Evolutionary conservation across 2,888 invertebrate genomes (phyloP).

Genomic region (Drosophila anomelani): DNA sequence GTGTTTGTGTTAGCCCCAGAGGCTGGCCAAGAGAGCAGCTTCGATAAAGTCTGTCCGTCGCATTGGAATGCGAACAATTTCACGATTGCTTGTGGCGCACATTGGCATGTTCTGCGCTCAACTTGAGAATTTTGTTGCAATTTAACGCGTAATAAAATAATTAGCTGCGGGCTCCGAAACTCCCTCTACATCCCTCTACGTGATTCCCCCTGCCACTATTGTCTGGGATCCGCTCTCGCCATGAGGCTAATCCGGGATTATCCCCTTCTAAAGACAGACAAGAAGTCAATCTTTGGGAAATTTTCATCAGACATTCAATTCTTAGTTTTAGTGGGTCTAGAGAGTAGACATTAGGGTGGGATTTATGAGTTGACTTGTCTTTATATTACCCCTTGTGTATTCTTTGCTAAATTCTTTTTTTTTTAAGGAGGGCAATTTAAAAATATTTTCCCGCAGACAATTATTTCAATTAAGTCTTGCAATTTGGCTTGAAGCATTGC

Average conservation of each 20-base stretch:
- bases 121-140: constrained; percentile 77
- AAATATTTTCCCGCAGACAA: background rate
- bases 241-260: constrained; percentile 10
- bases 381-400: background rate
- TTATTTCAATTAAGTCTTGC: too few species aligned
- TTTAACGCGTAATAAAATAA: constrained; percentile 81
- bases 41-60: constrained; percentile 69
- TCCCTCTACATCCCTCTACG: background rate
- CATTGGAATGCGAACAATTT: constrained; percentile 78
- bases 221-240: background rate
- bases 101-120: constrained; percentile 78
- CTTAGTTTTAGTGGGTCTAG: background rate
- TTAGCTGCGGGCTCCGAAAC: constrained; percentile 60
- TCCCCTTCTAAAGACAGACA: constrained; percentile 3
- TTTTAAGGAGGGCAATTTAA: background rate
- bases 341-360: background rate
- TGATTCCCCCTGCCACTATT: constrained; percentile 5
- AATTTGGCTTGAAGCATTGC: background rate
- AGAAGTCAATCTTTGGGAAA: constrained; percentile 11
- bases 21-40: constrained; percentile 46
- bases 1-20: constrained; percentile 24
- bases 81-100: constrained; percentile 80
- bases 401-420: background rate
- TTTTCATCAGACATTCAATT: constrained; percentile 2
- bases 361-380: background rate